phyloP scores from a whole-genome alignment of 2,113 vertebrate genomes.

The Phalacrocorax pelagicus region DNA sequence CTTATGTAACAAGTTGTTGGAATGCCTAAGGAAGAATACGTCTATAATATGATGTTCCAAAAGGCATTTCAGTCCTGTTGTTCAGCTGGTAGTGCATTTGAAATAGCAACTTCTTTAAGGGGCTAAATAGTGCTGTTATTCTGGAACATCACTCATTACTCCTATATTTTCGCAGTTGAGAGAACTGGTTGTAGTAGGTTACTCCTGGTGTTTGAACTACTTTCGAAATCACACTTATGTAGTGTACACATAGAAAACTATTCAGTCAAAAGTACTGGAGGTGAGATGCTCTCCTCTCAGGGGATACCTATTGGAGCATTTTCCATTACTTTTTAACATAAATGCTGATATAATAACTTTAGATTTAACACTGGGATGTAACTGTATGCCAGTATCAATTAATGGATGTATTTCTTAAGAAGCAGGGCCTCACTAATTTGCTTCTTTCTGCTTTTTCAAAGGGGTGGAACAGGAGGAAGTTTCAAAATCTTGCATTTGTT shows the following conservation, averaged over 20 bases:
- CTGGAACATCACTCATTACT: background rate
- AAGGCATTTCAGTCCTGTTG: background rate
- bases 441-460: background rate
- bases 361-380: background rate
- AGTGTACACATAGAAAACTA: too few species aligned
- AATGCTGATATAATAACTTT: background rate
- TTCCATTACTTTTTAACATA: background rate
- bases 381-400: background rate
- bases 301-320: background rate
- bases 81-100: background rate
- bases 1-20: background rate
- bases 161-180: background rate
- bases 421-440: background rate
- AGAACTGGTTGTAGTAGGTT: background rate
- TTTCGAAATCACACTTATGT: background rate
- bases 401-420: background rate
- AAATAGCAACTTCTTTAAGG: background rate
- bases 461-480: background rate
- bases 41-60: background rate
- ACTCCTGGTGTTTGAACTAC: background rate
- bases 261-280: background rate
- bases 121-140: background rate
- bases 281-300: background rate
- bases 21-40: background rate
- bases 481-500: background rate